Conservation (phyloP, 2,888 invertebrate species). For the Hydropsyche betteni region DNA sequence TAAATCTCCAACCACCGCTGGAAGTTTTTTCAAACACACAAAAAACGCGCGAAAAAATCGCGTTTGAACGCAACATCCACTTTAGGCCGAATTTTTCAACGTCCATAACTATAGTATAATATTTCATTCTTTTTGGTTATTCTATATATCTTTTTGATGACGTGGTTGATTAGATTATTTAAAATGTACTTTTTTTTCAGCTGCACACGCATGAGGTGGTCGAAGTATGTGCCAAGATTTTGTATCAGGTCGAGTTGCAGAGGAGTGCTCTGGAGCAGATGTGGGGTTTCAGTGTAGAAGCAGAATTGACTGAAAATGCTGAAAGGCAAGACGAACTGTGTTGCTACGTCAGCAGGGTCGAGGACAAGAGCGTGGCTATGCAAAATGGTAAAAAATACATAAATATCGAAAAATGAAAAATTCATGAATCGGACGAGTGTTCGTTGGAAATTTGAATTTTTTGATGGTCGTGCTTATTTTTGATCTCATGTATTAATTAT, state of each 20-base stretch:
- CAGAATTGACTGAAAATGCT: conserved; percentile 94
- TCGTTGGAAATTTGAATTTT: not conserved
- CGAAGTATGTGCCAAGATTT: conserved; percentile 95
- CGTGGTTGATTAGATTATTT: no score
- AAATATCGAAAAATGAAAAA: not conserved
- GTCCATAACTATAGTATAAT: no score
- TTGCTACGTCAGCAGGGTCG: conserved; percentile 95
- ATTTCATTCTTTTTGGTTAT: no score
- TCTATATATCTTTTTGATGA: no score
- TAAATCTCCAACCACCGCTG: not conserved
- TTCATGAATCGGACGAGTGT: not conserved
- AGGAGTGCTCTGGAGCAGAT: conserved; percentile 90
- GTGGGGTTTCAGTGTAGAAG: conserved; percentile 99
- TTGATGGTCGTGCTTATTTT: no score
- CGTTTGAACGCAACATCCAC: not conserved
- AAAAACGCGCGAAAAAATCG: not conserved
- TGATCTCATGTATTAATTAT: no score
- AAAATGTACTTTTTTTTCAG: conserved; percentile 61
- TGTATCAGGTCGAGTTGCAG: conserved; percentile 95
- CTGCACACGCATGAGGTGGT: conserved; percentile 93
- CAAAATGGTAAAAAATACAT: conserved; percentile 80
- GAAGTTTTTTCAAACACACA: conserved; percentile 2
- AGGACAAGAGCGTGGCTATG: conserved; percentile 95
- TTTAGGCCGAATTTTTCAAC: no score
- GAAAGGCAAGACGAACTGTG: conserved; percentile 96